Base-by-base conservation (phyloP, 1,140 invertebrate genomes). In the Drepana arcuata region DNA sequence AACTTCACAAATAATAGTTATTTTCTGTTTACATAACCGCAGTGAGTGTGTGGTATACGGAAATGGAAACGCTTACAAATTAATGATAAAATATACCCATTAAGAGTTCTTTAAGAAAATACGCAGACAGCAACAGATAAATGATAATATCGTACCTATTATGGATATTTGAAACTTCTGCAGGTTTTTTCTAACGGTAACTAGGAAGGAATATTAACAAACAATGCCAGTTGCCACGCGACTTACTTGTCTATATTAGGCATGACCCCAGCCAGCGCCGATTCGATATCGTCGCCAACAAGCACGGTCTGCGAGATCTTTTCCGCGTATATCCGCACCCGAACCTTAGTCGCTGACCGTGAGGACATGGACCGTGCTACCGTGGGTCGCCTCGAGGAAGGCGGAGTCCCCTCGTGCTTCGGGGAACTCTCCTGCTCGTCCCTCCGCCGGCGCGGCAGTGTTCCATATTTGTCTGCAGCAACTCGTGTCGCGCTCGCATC, bases 321-420 rank as follows among this genome's bases (percentile, higher is more conserved):
- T 71, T 94, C 93, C 41, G 93, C 92, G 63, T 93, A 94, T 38
- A 94, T 94, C 49, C 88, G 85, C 0, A 90, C 92, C 31, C 64
- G 58, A 0, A 67, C 58, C 51, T 85, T 86, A 21, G 78, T 80
- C 10, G 78, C 77, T 7, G 85, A 83, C 40, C 85, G 84, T 0
- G 86, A 86, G 0, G 87, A 87, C 15, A 86, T 52, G 1, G 82
- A 84, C 42, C 86, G 85, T 21, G 85, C 74, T 12, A 79, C 57
- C 2, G 73, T 73, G 0, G 79, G 71, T 7, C 79, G 53, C 26
- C 78, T 51, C 2, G 84, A 80, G 5, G 81, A 71, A 15, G 70
- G 80, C 35, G 74, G 75, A 2, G 83, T 66, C 31, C 56, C 45
- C 15, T 75, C 80, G 51, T 79, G 85, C 58, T 79, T 85, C 48